These are phyloP conservation scores for Odobenus rosmarus DNA, from an alignment of 2,113 vertebrate species.

Conservation along the genomic window DNA sequence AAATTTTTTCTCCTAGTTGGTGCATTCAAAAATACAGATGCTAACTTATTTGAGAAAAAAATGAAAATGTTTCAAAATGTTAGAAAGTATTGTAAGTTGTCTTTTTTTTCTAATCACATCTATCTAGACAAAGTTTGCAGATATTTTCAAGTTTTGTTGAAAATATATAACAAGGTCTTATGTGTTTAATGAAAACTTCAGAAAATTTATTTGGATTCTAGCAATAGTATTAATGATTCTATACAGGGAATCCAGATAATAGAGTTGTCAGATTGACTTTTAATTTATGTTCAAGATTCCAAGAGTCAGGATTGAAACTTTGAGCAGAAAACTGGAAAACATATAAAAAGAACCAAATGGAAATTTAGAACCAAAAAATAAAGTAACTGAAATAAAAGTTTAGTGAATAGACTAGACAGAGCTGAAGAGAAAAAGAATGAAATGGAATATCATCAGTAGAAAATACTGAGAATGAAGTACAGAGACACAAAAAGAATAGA, in stretches of 20 bases:
- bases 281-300: neutral
- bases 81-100: neutral
- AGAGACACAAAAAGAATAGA: neutral
- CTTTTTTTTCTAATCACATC: neutral
- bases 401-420: neutral
- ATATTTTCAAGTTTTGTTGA: neutral
- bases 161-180: neutral
- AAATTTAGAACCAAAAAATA: neutral
- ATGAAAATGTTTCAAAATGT: neutral
- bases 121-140: neutral
- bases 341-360: neutral
- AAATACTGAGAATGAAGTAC: neutral
- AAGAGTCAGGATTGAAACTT: neutral
- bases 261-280: neutral
- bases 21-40: neutral
- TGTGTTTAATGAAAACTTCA: neutral
- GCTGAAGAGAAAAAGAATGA: neutral
- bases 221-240: neutral
- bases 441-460: neutral
- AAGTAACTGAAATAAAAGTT: neutral
- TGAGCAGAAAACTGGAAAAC: neutral
- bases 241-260: neutral
- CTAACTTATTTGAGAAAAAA: neutral
- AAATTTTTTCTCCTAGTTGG: neutral
- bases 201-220: neutral